Evolutionary conservation across 2,113 vertebrate species (phyloP), one percentile per base, ranked within the genome.

Genomic region (Marmota flaviventris): DNA sequence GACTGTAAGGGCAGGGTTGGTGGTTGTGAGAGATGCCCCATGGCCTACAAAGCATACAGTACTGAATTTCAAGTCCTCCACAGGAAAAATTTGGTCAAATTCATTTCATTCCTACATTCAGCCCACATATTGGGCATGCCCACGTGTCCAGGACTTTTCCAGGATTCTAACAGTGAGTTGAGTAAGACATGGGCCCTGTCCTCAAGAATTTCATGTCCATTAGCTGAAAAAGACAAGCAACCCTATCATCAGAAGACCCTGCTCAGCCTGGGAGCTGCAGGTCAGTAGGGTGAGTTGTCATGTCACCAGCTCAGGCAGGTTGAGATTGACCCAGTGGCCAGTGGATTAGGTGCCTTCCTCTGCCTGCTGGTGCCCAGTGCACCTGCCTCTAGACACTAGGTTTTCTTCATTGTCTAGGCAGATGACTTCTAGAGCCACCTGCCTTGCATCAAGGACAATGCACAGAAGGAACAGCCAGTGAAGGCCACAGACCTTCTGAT

Each of bases 361-460:
- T 24, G 24, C 8, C 12, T 29, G 7, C 5, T 56, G 5, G 10
- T 67, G 32, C 22, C 53, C 14, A 8, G 11, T 0, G 0, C 3
- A 5, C 5, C 17, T 2, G 1, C 39, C 13, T 63, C 7, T 92
- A 91, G 97, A 98, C 42, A 81, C 82, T 18, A 96, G 89, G 51
- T 77, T 98, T 0, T 70, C n/a, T 94, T 96, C 9, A 65, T 98
- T 67, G 94, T 97, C 2, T 67, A 98, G 87, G 98, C 98, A 0
- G 98, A 98, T 2, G 94, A 98, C 61, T 85, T 98, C 48, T 95
- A 98, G n/a, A 84, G 95, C 22, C 70, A 27, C 37, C 82, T 98
- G 24, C 3, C 97, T 8, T 97, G 93, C 92, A 98, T 98, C 37
- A 81, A 95, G 42, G 87, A 51, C 32, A 39, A 22, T 17, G 12